Conservation (phyloP, 2,797 vertebrate species). For the Graptemys geographica region DNA sequence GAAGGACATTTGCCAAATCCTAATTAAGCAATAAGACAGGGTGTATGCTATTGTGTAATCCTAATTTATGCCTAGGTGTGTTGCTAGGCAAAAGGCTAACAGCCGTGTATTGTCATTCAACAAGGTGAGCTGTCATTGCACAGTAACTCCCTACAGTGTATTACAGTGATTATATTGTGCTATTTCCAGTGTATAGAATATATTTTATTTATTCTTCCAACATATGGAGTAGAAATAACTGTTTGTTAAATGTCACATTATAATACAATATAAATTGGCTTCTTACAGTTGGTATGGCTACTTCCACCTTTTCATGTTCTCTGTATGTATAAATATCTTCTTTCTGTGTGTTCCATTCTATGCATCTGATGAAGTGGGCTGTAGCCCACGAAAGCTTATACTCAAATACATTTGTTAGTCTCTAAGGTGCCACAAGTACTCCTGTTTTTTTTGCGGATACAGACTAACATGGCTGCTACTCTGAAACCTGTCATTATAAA, state of each 20-base stretch:
- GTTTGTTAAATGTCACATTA: conserved; percentile 27
- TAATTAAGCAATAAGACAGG: conserved; percentile 72
- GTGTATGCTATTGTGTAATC: conserved; percentile 50
- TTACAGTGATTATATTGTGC: conserved; percentile 25
- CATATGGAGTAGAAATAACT: conserved; percentile 42
- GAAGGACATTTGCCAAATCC: conserved; percentile 34
- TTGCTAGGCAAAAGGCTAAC: conserved; percentile 69
- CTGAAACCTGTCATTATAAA: neutral
- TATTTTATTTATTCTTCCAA: conserved; percentile 56
- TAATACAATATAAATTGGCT: neutral
- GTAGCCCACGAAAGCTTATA: too few relatives aligned
- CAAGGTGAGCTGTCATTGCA: conserved; percentile 69
- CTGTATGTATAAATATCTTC: too few relatives aligned
- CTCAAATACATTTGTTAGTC: too few relatives aligned
- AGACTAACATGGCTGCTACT: too few relatives aligned
- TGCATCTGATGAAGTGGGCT: too few relatives aligned
- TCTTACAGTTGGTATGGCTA: too few relatives aligned
- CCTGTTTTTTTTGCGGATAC: too few relatives aligned
- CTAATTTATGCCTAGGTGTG: conserved; percentile 65
- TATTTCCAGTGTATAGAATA: conserved; percentile 49
- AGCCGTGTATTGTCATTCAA: conserved; percentile 58
- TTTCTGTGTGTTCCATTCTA: too few relatives aligned
- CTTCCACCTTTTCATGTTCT: too few relatives aligned
- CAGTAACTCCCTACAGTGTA: conserved; percentile 1
- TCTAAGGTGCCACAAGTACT: too few relatives aligned